Evolutionary conservation across 2,888 invertebrate genomes (phyloP), one percentile per base, ranked within the genome.

Genomic region (Pteria penguin): DNA sequence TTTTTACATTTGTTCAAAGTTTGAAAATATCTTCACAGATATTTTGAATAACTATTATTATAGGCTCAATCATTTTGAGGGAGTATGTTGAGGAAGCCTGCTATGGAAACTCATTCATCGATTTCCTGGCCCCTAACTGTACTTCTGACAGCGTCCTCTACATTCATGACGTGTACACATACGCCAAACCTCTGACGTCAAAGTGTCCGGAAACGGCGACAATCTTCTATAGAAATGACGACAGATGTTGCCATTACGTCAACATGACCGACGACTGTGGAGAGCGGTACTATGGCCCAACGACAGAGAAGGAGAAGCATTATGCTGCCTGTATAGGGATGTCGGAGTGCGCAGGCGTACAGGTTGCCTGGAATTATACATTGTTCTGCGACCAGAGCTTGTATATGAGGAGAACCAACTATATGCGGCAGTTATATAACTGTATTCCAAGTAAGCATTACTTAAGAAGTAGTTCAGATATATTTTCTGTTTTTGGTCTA

Each of bases 321-420:
- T 72, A 72, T 26, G 32, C 71, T n/a, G 33, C 45, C 26, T 72
- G 72, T 65, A 33, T 31, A 1, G 72, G 72, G 8, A 14, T 4
- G 18, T n/a, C 8, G 4, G 55, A 33, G 1, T 72, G 72, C 22
- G 26, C 8, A 2, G n/a, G n/a, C n/a, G 26, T 63, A 8, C 11
- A 32, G 1, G 72, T 72, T 11, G 52, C 65, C 3, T 72, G 72
- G 72, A 72, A 72, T 27, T 26, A 33, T 33, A 72, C 72, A 4
- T 4, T 32, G 11, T 45, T 36, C 31, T 72, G 72, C 27, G 22
- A 71, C n/a, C 71, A 62, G 55, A 3, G 24, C 8, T 32, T 62
- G 24, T 71, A 26, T 54, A 27, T 71, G 33, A 14, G 22, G n/a
- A 33, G 52, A 32, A 71, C 62, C 31, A 62, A 71, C 55, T 71